Base-by-base conservation (phyloP, 2,113 vertebrate species). In the Microcebus murinus region DNA sequence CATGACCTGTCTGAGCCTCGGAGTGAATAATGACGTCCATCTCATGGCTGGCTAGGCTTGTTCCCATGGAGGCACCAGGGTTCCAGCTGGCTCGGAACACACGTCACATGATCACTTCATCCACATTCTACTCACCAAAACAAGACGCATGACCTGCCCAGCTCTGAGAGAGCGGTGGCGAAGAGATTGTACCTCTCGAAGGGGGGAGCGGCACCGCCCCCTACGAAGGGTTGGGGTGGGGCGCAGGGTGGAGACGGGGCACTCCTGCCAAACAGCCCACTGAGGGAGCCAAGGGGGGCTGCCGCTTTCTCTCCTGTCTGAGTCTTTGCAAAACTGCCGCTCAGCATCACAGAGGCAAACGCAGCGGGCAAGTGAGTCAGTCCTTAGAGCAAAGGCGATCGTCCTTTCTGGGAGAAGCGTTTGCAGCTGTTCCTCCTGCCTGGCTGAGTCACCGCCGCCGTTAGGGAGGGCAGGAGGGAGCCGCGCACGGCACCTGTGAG, bases 401-500 rank as follows among this genome's bases (percentile, higher is more conserved):
- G 13, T 23, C 34, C 6, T 55, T 79, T 79, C 76, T 79, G 76
- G 42, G 42, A 79, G 76, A 79, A 55, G 48, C 23, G 21, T 52
- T n/a, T 45, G 34, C 76, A 79, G 50, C n/a, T 31, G 14, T 68
- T 11, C 4, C 65, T 21, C 3, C 6, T 9, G 25, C 82, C 82
- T 23, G 57, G 11, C 68, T 52, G 77, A 92, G 77, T 94, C 92
- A 42, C 25, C 0, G 25, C 12, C 3, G 42, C 79, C 52, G 21
- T 18, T 3, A 17, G 5, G 1, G 34, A 81, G 48, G 50, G 25
- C 4, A 1, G 81, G 39, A 36, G 81, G 21, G 52, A 34, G 3
- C 0, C 4, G 61, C 18, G 29, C 1, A 0, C 6, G 0, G 31
- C 12, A 0, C 55, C 27, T 0, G 0, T 10, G 52, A 39, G 63